A percentile compares a stretch with the other conserved stretches of the same genome.
phyloP scores from a whole-genome alignment of 37 sponge, comb jelly and placozoan species.

The Ephydatia muelleri region DNA sequence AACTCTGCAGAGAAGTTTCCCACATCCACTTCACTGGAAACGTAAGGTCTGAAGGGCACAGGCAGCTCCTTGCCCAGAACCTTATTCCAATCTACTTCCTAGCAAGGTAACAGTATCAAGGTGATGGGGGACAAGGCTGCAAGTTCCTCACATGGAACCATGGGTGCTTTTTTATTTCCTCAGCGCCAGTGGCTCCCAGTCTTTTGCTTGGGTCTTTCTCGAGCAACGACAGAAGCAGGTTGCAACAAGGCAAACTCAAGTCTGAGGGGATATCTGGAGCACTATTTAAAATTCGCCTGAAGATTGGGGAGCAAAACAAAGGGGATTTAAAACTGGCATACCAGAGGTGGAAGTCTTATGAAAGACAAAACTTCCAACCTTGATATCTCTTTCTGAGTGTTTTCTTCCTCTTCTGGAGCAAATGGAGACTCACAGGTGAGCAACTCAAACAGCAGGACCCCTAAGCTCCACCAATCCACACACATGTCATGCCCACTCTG shows the following conservation, averaged over 20 bases:
- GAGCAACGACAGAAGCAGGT: constrained; percentile 65
- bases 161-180: constrained; percentile 79
- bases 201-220: constrained; percentile 74
- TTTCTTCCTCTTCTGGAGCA: constrained; percentile 81
- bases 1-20: constrained; percentile 95
- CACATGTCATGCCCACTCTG: constrained; percentile 57
- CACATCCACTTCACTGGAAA: constrained; percentile 82
- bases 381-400: constrained; percentile 67
- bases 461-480: constrained; percentile 98
- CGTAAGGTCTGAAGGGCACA: constrained; percentile 84
- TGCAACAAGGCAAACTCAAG: constrained; percentile 38
- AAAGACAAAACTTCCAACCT: constrained; percentile 17
- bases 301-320: not conserved
- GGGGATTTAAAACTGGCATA: not conserved
- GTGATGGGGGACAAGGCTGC: not conserved
- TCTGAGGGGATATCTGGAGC: constrained; percentile 60
- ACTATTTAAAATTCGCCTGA: constrained; percentile 75
- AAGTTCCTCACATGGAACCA: constrained; percentile 77
- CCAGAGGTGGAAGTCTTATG: not conserved
- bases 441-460: constrained; percentile 91
- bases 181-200: constrained; percentile 80
- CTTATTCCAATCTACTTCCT: constrained; percentile 75
- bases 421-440: constrained; percentile 91
- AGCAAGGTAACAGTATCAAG: not conserved
- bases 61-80: constrained; percentile 67